Evolutionary conservation across 2,113 vertebrate genomes (phyloP), one percentile per base, ranked within the genome.

Genomic region (Meleagris gallopavo): DNA sequence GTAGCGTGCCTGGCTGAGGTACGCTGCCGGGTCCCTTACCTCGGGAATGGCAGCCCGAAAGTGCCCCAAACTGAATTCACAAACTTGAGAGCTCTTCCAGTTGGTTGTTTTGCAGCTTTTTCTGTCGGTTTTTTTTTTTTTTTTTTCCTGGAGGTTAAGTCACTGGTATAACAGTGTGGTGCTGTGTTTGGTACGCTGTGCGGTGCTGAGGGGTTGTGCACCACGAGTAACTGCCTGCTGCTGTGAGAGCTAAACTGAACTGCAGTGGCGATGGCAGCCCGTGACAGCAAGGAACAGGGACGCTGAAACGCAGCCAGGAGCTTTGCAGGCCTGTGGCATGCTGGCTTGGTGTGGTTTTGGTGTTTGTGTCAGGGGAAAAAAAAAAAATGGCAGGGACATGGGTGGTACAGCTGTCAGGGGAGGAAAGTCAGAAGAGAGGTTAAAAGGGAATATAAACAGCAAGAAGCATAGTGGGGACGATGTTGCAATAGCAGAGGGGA

Each of bases 161-260:
- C 52, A 2, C 17, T 3, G 72, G 7, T 41, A 0, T 34, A 41
- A 32, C 9, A 20, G 2, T 41, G 58, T 25, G 82, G 16, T 57
- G 1, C n/a, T 76, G 1, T 73, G 69, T 65, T 27, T 66, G 25
- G 1, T 8, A 4, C 7, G 32, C 10, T 54, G 52, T 11, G 36
- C 17, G n/a, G 7, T 4, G 7, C 19, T 18, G 38, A 18, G 46
- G 40, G 9, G 17, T 32, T 72, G 0, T 0, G 1, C 3, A 18
- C 43, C 17, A 6, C 36, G 7, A 1, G 24, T 32, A 0, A 0
- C 27, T 11, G 32, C 8, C 10, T 15, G 5, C 7, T 29, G 69
- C 52, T 29, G 45, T 36, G 4, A n/a, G 3, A 34, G 69, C 9
- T 45, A 45, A 46, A 21, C 21, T 10, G 27, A 20, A 1, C 50